Conservation (phyloP, 2,888 invertebrate genomes). For the Galerucella pusilla region DNA sequence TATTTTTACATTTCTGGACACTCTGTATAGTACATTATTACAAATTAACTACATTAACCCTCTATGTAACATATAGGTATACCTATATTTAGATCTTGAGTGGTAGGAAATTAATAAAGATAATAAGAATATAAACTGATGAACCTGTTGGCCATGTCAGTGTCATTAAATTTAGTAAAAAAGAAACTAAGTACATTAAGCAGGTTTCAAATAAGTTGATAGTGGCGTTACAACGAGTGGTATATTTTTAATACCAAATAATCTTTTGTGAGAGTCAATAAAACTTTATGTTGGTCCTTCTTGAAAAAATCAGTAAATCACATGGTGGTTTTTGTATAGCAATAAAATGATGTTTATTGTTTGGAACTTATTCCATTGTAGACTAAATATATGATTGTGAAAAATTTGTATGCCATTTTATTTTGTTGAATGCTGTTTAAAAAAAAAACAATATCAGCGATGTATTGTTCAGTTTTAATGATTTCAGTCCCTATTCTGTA, state of each 20-base stretch:
- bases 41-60: too few relatives aligned
- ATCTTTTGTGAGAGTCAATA: background rate
- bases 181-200: too few relatives aligned
- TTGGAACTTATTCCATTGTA: slow-evolving; percentile 4
- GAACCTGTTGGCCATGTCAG: too few relatives aligned
- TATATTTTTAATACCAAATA: background rate
- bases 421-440: background rate
- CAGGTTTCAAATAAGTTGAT: too few relatives aligned
- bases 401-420: background rate
- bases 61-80: too few relatives aligned
- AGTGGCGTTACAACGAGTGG: background rate
- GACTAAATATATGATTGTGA: background rate
- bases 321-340: background rate
- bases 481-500: background rate
- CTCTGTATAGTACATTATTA: too few relatives aligned
- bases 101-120: too few relatives aligned
- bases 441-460: background rate
- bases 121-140: too few relatives aligned
- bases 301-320: slow-evolving; percentile 1
- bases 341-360: slow-evolving; percentile 2
- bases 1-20: too few relatives aligned
- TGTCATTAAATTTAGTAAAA: too few relatives aligned
- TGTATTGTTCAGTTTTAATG: background rate
- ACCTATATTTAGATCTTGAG: too few relatives aligned
- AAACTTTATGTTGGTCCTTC: slow-evolving; percentile 4